A percentile compares a stretch with the other conserved stretches of the same genome.
phyloP scores from a whole-genome alignment of 1,140 invertebrate species.

The Ruditapes philippinarum region DNA sequence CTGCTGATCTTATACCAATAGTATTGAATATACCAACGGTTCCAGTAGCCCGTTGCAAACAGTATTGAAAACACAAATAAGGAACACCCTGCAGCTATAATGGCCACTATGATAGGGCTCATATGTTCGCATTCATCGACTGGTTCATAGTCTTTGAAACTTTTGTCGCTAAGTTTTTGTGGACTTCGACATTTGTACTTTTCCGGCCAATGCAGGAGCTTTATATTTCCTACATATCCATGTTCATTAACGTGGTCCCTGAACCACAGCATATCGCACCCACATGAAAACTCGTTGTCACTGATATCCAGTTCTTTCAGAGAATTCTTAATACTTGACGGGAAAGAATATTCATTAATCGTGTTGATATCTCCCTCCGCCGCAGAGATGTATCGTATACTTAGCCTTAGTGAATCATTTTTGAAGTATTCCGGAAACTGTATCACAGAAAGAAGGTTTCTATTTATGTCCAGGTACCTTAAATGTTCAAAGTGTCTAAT shows the following conservation, averaged over 20 bases:
- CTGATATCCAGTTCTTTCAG: constrained; percentile 1
- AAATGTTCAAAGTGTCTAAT: neutral
- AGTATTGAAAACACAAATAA: neutral
- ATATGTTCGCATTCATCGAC: neutral
- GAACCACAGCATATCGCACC: constrained; percentile 14
- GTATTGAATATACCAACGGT: constrained; percentile 44
- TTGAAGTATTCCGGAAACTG: neutral
- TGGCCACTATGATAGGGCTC: neutral
- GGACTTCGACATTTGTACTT: constrained; percentile 6
- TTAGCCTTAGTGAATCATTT: neutral
- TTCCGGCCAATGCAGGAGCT: constrained; percentile 24
- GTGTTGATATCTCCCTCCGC: neutral
- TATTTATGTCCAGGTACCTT: neutral
- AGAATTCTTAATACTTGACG: neutral
- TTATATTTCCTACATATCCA: neutral
- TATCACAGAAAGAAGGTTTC: neutral
- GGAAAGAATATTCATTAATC: neutral
- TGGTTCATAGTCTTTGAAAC: neutral
- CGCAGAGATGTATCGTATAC: neutral
- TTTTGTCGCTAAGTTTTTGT: neutral
- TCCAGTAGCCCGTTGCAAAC: neutral
- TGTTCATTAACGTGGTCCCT: neutral
- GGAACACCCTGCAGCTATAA: neutral
- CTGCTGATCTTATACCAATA: neutral
- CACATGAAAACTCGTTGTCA: constrained; percentile 18